These are phyloP conservation scores for Hemiprocne comata DNA, from an alignment of 2,113 vertebrate species.

Conservation along the genomic window DNA sequence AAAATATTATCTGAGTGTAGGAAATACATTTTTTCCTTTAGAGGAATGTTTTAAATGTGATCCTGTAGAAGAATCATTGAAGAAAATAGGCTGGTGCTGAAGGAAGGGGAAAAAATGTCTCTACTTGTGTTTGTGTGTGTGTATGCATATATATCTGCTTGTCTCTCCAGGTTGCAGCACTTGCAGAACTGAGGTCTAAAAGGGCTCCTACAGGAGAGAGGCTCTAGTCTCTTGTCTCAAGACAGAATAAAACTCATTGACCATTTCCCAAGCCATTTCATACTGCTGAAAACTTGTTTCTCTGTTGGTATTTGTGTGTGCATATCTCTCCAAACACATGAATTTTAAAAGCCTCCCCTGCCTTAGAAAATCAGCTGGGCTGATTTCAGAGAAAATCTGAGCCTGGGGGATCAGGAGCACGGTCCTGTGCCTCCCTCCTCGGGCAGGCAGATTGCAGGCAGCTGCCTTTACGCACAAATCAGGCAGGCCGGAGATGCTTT, in stretches of 20 bases:
- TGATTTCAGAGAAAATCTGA: neutral
- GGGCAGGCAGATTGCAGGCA: neutral
- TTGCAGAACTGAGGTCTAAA: neutral
- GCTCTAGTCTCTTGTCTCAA: neutral
- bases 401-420: fast-evolving
- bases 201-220: neutral
- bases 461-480: neutral
- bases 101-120: neutral
- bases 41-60: neutral
- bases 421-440: fast-evolving
- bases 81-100: neutral
- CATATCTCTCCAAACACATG: fast-evolving
- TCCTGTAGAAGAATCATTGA: neutral
- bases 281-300: fast-evolving
- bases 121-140: neutral
- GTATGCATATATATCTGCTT: too few species aligned
- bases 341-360: neutral
- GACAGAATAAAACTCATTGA: neutral
- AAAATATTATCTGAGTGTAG: neutral
- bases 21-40: neutral
- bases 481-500: neutral
- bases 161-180: neutral
- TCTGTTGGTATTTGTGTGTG: fast-evolving
- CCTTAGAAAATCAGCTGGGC: neutral
- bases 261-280: neutral